Base-by-base conservation (phyloP, 2,797 vertebrate genomes). In the Coranthus polyacanthus region DNA sequence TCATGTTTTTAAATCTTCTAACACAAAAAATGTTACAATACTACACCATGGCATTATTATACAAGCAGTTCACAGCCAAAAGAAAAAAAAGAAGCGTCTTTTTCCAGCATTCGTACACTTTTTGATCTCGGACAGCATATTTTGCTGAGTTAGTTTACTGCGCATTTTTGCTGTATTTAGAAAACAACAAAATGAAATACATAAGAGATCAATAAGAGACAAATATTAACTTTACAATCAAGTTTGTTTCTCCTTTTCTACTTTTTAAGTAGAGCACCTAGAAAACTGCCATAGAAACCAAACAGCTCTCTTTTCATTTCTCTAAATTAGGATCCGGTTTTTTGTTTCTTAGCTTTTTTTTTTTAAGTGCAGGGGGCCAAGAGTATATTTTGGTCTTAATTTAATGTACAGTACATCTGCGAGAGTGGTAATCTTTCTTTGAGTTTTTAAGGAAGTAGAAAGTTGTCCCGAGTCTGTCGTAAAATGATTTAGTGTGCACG, bases 191-290 rank as follows among this genome's bases (percentile, higher is more conserved):
- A 18, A 37, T 34, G 1, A 57, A 65, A 56, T 15, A 75, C n/a
- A 51, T 10, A 41, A 7, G 22, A 71, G 22, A 63, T 57, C 45
- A 60, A 78, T 41, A 57, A 39, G n/a, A 16, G 57, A 62, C 37
- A 71, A 51, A 59, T 73, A 56, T 51, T 16, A 34, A 2, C 43
- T 79, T 78, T 61, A 60, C 51, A 69, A 79, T 66, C 21, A 53
- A 54, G 22, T 75, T 79, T 73, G 42, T 68, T 16, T 15, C 18
- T 8, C n/a, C 12, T 21, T 42, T 62, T 65, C 21, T 22, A 39
- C 46, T 20, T 20, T 60, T 10, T 29, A 64, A 63, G 44, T 57
- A 32, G 6, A 76, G 46, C 71, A 68, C 53, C 37, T 12, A 43
- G 47, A 71, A 79, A 75, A 46, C 26, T 6, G 18, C 51, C 24